These are phyloP conservation scores for Pseudococcus jackbeardsleyi DNA, from an alignment of 2,888 invertebrate species.

Conservation along the genomic window DNA sequence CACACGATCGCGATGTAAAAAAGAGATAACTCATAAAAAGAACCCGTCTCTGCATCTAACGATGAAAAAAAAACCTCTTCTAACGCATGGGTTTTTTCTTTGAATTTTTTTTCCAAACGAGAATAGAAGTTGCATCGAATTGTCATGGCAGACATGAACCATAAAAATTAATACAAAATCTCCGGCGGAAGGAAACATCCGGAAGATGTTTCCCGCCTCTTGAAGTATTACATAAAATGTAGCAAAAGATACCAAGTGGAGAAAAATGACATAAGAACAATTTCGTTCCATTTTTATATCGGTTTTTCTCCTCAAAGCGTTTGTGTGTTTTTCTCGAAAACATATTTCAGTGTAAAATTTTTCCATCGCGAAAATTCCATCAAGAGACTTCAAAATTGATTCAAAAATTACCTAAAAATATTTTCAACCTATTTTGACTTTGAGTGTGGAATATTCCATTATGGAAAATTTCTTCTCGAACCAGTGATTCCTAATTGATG, in stretches of 20 bases:
- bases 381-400: too few species aligned
- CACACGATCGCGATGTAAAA: neutral
- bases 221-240: neutral
- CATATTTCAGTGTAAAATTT: too few species aligned
- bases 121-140: neutral
- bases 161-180: slow-evolving; percentile 32
- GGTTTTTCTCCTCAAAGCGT: neutral
- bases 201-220: slow-evolving; percentile 6
- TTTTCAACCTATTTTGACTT: too few species aligned
- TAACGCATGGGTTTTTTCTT: neutral
- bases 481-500: too few species aligned
- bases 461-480: too few species aligned
- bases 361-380: too few species aligned
- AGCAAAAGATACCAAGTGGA: neutral
- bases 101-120: neutral
- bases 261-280: neutral
- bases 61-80: neutral
- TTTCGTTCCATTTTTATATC: neutral
- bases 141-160: neutral
- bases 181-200: slow-evolving; percentile 13
- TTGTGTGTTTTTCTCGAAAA: too few species aligned
- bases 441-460: too few species aligned
- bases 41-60: neutral
- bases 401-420: too few species aligned
- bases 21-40: neutral